Evolutionary conservation across 2,113 vertebrate genomes (phyloP), one percentile per base, ranked within the genome.

Genomic region (Perca fluviatilis): DNA sequence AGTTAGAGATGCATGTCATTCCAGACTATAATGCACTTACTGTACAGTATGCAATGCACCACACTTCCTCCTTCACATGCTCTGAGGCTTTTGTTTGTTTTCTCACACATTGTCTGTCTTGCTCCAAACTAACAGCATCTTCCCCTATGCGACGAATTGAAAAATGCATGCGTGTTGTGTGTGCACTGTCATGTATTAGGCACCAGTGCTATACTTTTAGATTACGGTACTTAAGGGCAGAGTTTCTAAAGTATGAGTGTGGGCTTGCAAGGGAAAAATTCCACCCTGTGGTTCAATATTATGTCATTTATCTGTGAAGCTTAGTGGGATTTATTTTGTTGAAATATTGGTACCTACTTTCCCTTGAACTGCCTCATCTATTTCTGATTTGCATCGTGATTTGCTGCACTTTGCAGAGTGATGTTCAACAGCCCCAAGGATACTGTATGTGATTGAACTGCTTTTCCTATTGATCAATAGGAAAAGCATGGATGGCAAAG

Each of bases 61-160:
- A 10, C 23, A 0, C 63, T 51, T 6, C 27, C 10, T 66, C 19
- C 43, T 25, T 69, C 0, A 75, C 76, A 77, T 65, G 65, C 61
- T 56, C 79, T 23, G 19, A 57, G 66, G 83, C 74, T 84, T 89
- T 83, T 66, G 67, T 66, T 54, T 50, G 21, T 40, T 68, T 66
- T 68, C 62, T 79, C 47, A 27, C 30, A 77, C 68, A 33, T 46
- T 69, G 30, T 77, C 36, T 61, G 27, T 70, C 79, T 61, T 5
- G 10, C 65, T 79, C 53, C 71, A 67, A 67, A 74, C 23, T 36
- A 57, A 62, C 64, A 62, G 8, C 40, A 23, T 54, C 18, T 68
- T 27, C 9, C 19, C 64, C 30, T 64, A 15, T 69, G 63, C 62
- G 50, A 61, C 30, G 36, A 61, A 56, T n/a, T 65, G 46, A 30